These are phyloP conservation scores for Drosophila guanche DNA, from an alignment of 1,140 invertebrate species.

Conservation along the genomic window DNA sequence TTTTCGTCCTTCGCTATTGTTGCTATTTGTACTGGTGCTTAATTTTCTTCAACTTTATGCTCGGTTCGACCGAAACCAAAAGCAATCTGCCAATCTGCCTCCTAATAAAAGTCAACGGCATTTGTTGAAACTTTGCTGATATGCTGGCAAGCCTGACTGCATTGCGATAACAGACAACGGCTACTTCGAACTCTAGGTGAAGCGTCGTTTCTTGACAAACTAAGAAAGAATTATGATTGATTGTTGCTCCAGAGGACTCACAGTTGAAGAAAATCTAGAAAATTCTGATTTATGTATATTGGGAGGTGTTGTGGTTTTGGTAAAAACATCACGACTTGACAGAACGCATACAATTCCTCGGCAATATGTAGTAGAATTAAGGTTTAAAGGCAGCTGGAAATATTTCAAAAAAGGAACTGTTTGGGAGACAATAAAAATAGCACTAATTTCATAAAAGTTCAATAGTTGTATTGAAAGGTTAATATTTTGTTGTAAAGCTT, in stretches of 20 bases:
- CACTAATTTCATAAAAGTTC: too few species aligned
- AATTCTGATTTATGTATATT: constrained; percentile 3
- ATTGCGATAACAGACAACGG: constrained; percentile 65
- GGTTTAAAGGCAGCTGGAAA: too few species aligned
- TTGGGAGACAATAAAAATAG: too few species aligned
- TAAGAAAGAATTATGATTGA: constrained; percentile 80
- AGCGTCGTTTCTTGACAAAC: constrained; percentile 69
- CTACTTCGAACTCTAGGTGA: constrained; percentile 48
- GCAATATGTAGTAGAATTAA: too few species aligned
- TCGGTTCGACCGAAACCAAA: constrained; percentile 38
- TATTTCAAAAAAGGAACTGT: too few species aligned
- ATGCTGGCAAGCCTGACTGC: constrained; percentile 44
- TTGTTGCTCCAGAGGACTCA: constrained; percentile 50
- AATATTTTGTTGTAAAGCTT: too few species aligned
- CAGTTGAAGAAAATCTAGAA: constrained; percentile 26
- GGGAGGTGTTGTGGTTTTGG: too few species aligned
- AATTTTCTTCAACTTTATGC: constrained; percentile 71
- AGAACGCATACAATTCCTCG: constrained; percentile 8
- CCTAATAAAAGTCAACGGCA: too few species aligned
- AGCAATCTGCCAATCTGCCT: constrained; percentile 36
- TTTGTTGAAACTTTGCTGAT: too few species aligned
- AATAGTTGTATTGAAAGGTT: too few species aligned
- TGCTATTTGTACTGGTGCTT: constrained; percentile 56
- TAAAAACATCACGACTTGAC: constrained; percentile 12
- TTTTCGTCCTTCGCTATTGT: constrained; percentile 59